Conservation (phyloP, 2,113 vertebrate species). For the Origma solitaria region DNA sequence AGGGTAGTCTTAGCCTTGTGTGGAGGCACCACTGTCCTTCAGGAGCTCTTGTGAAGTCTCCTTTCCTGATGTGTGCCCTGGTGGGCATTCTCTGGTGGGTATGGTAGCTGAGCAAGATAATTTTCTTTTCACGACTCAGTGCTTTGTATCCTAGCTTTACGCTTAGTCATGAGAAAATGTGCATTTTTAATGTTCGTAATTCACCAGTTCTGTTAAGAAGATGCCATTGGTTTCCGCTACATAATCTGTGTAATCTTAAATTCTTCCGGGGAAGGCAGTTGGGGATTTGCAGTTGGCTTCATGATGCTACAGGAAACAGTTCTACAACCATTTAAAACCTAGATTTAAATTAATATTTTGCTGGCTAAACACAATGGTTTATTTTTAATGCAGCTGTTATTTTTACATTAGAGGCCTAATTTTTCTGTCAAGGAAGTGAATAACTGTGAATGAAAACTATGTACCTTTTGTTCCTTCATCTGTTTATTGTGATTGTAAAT, state of each 20-base stretch:
- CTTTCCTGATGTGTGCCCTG: neutral
- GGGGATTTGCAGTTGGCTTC: neutral
- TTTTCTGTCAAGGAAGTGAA: conserved; percentile 39
- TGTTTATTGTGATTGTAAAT: conserved; percentile 33
- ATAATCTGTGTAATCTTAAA: neutral
- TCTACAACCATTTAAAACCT: neutral
- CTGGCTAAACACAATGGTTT: neutral
- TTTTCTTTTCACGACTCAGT: neutral
- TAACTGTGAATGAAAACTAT: conserved; percentile 27
- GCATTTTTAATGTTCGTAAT: neutral
- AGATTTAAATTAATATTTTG: neutral
- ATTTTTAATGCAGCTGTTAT: neutral
- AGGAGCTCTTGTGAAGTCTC: neutral
- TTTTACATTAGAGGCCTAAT: conserved; percentile 9
- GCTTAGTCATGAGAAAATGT: neutral
- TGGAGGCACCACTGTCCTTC: neutral
- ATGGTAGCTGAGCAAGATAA: neutral
- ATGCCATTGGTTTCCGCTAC: rapidly evolving
- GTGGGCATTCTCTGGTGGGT: neutral
- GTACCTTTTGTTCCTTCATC: conserved; percentile 42
- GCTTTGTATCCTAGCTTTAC: neutral
- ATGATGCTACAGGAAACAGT: neutral
- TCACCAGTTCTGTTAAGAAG: neutral
- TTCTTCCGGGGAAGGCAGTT: neutral
- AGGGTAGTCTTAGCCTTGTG: neutral